Conservation (phyloP, 64 coral and sea anemone species). For the Porites australiensis region DNA sequence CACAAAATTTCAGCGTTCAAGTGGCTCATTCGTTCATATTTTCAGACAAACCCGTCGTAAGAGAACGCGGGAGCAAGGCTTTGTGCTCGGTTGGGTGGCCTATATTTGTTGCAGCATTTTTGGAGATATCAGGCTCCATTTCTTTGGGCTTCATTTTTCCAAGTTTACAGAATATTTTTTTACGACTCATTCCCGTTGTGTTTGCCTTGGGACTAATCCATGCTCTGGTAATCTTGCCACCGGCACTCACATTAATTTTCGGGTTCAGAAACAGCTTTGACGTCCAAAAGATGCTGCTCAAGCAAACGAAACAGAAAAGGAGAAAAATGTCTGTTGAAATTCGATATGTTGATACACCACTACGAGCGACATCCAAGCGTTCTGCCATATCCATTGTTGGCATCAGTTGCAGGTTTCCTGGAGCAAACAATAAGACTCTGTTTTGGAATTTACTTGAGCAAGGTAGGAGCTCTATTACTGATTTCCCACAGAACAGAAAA, state of each 20-base stretch:
- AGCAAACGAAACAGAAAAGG: too few species aligned
- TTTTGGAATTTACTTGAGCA: slow-evolving; percentile 82
- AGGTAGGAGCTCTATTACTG: slow-evolving; percentile 29
- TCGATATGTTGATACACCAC: not conserved
- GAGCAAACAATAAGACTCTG: slow-evolving; percentile 57
- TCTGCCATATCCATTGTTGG: slow-evolving; percentile 24
- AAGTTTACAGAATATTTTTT: slow-evolving; percentile 1
- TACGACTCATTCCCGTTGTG: not conserved
- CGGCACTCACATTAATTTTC: not conserved
- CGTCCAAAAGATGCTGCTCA: not conserved
- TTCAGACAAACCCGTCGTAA: not conserved
- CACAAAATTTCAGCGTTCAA: not conserved
- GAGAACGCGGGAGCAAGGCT: not conserved
- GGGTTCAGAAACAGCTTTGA: not conserved
- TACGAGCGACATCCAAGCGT: slow-evolving; percentile 13
- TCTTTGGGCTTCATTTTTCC: slow-evolving; percentile 47
- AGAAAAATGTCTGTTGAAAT: too few species aligned
- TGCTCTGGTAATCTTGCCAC: slow-evolving; percentile 16
- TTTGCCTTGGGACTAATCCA: slow-evolving; percentile 17
- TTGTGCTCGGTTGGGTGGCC: not conserved
- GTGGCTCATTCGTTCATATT: slow-evolving; percentile 15
- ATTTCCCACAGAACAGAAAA: slow-evolving; percentile 60
- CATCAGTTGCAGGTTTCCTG: slow-evolving; percentile 66
- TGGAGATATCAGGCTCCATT: slow-evolving; percentile 5
- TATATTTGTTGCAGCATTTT: not conserved